Evolutionary conservation across 30 jellyfish, hydroid and myxozoan genomes (phyloP), one percentile per base, ranked within the genome.

Genomic region (Turritopsis rubra): DNA sequence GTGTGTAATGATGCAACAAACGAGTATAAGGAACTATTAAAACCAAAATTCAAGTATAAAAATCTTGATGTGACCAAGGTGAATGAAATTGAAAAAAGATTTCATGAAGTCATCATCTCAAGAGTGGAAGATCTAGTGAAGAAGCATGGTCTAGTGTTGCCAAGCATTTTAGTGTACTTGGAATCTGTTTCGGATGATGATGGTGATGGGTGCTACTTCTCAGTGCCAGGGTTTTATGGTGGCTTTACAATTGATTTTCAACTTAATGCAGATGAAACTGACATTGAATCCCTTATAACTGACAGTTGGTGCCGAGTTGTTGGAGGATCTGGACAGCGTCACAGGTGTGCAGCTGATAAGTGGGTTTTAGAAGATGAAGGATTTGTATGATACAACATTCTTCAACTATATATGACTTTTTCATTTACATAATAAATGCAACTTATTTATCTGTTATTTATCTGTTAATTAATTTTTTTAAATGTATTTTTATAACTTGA

Each of bases 251-350:
- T 80, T 65, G 52, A 7, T 17, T 53, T 80, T 31, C 66, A 80
- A 53, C 21, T 27, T 65, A 80, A 80, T 65, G 31, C 82, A 80
- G 83, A 80, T 21, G 52, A 80, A 60, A 80, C 81, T 22, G 87
- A 80, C n/a, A 41, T 80, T 31, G 79, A 24, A 22, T 52, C 78
- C 1, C 77, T 80, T 7, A 19, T 80, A 52, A 80, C 87, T 16
- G 53, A 27, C 9, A 80, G 87, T 80, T 80, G 87, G 87, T 53
- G 87, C n/a, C 25, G 87, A 25, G 81, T 80, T 16, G 79, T 31
- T 22, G 87, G 87, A 13, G 87, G 87, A 23, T 80, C 87, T 52
- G 87, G 87, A n/a, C 87, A 80, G 27, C 52, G 66, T 25, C 87
- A 80, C 54, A 53, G 53, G 27, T 80, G 87, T 80, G 52, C 87